These are phyloP conservation scores for Thera obeliscata DNA, from an alignment of 2,888 invertebrate species.

Conservation along the genomic window DNA sequence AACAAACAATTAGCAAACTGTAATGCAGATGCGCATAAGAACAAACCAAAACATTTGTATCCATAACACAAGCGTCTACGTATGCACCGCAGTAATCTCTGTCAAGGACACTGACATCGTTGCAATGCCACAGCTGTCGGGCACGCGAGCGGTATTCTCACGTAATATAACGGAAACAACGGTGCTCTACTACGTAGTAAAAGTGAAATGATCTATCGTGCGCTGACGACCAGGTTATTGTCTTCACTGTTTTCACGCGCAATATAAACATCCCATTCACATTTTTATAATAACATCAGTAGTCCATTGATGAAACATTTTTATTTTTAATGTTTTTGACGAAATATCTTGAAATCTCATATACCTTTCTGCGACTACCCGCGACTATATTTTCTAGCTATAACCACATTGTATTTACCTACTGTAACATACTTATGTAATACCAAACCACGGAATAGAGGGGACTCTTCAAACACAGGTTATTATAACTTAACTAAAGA, in stretches of 20 bases:
- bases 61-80: conserved; percentile 10
- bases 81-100: conserved; percentile 34
- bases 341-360: too few relatives aligned
- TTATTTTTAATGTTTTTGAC: too few relatives aligned
- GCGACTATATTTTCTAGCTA: too few relatives aligned
- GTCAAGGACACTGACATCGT: conserved; percentile 42
- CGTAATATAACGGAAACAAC: conserved; percentile 42
- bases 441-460: too few relatives aligned
- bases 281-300: too few relatives aligned
- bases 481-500: too few relatives aligned
- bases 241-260: conserved; percentile 4
- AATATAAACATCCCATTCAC: too few relatives aligned
- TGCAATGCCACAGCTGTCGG: conserved; percentile 23
- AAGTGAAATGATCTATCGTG: conserved; percentile 47
- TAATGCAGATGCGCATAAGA: neutral
- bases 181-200: conserved; percentile 40
- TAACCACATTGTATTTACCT: too few relatives aligned
- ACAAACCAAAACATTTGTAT: conserved; percentile 2
- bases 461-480: too few relatives aligned
- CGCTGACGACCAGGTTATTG: conserved; percentile 24
- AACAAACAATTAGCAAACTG: neutral
- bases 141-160: conserved; percentile 41
- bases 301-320: too few relatives aligned
- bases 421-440: too few relatives aligned
- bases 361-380: too few relatives aligned